Conservation (phyloP, 2,888 invertebrate genomes). For the Folsomia candida region DNA sequence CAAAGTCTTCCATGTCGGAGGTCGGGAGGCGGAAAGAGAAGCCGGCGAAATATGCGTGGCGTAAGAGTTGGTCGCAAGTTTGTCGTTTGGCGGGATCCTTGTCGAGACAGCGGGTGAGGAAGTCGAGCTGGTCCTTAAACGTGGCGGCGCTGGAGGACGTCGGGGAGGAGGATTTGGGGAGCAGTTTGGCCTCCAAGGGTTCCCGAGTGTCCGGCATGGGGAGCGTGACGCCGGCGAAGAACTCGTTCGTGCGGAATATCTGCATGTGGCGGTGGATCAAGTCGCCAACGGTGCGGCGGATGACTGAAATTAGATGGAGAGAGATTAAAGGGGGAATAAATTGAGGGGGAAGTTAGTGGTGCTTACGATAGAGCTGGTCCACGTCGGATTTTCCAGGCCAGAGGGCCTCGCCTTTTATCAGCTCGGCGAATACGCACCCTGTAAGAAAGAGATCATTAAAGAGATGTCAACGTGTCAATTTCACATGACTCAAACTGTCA, state of each 20-base stretch:
- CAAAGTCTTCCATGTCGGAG: conserved; percentile 64
- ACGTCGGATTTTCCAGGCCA: conserved; percentile 99
- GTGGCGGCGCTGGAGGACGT: too few species aligned
- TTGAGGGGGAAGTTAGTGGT: too few species aligned
- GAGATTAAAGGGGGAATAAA: too few species aligned
- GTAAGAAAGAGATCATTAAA: conserved; percentile 42
- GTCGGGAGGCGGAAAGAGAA: conserved; percentile 75
- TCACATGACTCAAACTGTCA: too few species aligned
- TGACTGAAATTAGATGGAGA: too few species aligned
- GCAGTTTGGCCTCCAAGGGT: conserved; percentile 81
- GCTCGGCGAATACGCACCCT: conserved; percentile 84
- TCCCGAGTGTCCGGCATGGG: conserved; percentile 86
- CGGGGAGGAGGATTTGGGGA: conserved; percentile 64
- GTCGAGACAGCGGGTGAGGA: conserved; percentile 90
- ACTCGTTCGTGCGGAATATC: conserved; percentile 93
- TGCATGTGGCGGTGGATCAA: conserved; percentile 90
- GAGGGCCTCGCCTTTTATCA: conserved; percentile 83
- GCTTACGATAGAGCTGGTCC: conserved; percentile 91
- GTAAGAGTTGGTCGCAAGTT: conserved; percentile 85
- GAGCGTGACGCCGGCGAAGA: conserved; percentile 85
- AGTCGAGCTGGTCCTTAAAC: conserved; percentile 74
- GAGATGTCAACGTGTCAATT: too few species aligned
- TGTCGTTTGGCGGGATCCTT: conserved; percentile 89
- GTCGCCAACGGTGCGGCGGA: conserved; percentile 90
- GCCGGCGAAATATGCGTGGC: conserved; percentile 88